Conservation (phyloP, 2,888 invertebrate species). For the Blastobasis lacticolella region DNA sequence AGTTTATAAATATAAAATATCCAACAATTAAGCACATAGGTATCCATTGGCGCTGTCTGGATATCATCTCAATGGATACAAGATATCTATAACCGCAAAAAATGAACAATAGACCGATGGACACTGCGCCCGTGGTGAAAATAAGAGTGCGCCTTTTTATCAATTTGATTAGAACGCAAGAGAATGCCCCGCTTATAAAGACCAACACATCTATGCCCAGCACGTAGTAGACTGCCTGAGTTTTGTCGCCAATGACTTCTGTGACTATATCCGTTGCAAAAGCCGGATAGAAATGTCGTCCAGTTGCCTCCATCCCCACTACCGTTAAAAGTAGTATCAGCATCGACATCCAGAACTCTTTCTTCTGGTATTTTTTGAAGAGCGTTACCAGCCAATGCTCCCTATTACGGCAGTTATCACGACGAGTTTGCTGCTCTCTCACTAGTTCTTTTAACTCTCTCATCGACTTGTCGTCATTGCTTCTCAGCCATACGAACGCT, state of each 20-base stretch:
- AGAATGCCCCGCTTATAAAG: conserved; percentile 15
- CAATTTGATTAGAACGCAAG: conserved; percentile 16
- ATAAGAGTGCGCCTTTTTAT: conserved; percentile 26
- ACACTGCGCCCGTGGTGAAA: conserved; percentile 23
- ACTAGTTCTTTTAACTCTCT: conserved; percentile 29
- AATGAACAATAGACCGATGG: conserved; percentile 17
- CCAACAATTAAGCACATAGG: conserved; percentile 20
- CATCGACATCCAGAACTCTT: conserved; percentile 23
- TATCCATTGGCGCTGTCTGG: conserved; percentile 17
- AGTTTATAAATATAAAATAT: conserved; percentile 24
- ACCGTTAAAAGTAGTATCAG: conserved; percentile 19
- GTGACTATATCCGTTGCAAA: conserved; percentile 30
- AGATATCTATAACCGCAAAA: conserved; percentile 21
- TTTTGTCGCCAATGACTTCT: conserved; percentile 18
- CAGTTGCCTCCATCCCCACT: conserved; percentile 24
- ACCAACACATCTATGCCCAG: conserved; percentile 27
- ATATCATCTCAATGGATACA: conserved; percentile 12
- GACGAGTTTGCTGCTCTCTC: conserved; percentile 16
- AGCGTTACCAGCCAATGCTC: conserved; percentile 1
- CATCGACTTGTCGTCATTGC: conserved; percentile 26
- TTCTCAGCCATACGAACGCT: conserved; percentile 68
- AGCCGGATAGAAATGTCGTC: conserved; percentile 27
- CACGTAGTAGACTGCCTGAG: conserved; percentile 22
- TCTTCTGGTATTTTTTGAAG: conserved; percentile 15
- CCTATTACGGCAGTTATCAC: neutral